Conservation (phyloP, 1,140 invertebrate genomes). For the Cephus cinctus region DNA sequence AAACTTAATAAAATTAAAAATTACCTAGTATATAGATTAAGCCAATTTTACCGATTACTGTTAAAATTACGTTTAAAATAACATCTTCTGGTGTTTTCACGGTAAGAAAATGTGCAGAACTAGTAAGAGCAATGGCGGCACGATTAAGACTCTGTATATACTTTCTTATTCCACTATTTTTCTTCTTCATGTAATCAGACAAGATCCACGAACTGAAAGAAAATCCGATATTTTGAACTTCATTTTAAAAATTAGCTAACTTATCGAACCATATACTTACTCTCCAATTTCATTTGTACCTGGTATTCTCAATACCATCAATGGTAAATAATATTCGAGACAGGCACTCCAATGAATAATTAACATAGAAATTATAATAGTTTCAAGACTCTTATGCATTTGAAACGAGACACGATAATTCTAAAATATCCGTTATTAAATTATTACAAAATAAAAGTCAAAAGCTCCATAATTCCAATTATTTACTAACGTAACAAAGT, state of each 20-base stretch:
- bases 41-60: slow-evolving; percentile 37
- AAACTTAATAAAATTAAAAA: slow-evolving; percentile 6
- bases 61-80: slow-evolving; percentile 35
- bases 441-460: too few species aligned
- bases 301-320: slow-evolving; percentile 16
- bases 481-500: slow-evolving; percentile 31
- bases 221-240: not conserved
- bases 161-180: slow-evolving; percentile 17
- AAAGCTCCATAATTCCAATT: too few species aligned
- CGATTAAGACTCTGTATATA: slow-evolving; percentile 43
- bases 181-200: slow-evolving; percentile 26
- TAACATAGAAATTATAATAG: slow-evolving; percentile 25
- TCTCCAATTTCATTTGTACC: slow-evolving; percentile 4
- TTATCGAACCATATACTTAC: slow-evolving; percentile 8
- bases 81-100: slow-evolving; percentile 40
- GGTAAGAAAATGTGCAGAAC: slow-evolving; percentile 36
- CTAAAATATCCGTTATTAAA: not conserved
- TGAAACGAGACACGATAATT: slow-evolving; percentile 20
- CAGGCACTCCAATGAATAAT: slow-evolving; percentile 44
- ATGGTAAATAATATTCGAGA: slow-evolving; percentile 40
- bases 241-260: slow-evolving; percentile 4
- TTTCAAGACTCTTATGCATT: slow-evolving; percentile 32
- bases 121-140: slow-evolving; percentile 35
- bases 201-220: slow-evolving; percentile 41
- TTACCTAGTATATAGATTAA: slow-evolving; percentile 42